Evolutionary conservation across 2,797 vertebrate species (phyloP), one percentile per base, ranked within the genome.

Genomic region (Tokudaia muenninki): DNA sequence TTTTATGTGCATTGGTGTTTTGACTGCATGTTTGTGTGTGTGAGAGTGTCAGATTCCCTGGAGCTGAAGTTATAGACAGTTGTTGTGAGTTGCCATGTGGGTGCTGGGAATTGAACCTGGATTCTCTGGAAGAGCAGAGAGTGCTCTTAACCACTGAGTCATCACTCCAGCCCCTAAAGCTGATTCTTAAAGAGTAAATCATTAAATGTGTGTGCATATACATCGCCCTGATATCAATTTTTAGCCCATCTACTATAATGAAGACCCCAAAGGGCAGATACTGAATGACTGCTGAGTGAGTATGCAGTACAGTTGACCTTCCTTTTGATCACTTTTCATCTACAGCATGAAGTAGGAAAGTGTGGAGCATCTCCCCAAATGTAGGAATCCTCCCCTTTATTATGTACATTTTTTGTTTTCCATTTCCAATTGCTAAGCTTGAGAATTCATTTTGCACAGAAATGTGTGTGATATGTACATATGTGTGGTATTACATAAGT

Each of bases 381-480:
- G 31, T 26, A 89, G 34, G 14, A 41, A 82, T 97, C 91, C 91
- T 26, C 0, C 29, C 2, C 47, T 96, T 92, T 34, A 1, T 65
- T 94, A 89, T 72, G 86, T 70, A 70, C 0, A 47, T 97, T 97
- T 22, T 9, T 29, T 55, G 2, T 87, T 94, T 97, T 97, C 77
- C 4, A 82, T 37, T 96, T 97, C 96, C 37, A n/a, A 0, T 1
- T 98, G 95, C 92, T 72, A 94, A 86, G 87, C 3, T 29, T 92
- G 67, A 95, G 78, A 94, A 55, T 55, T 61, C 65, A 41, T 22
- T 65, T 52, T 72, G 22, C 37, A 72, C 11, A 26, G 82, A 34
- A 26, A 19, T 24, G 79, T 80, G 24, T 63, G 37, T 50, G 61
- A n/a, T 19, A 31, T 44, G 14, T 31, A 63, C 14, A 19, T 37